Evolutionary conservation across 2,113 vertebrate genomes (phyloP), one percentile per base, ranked within the genome.

Genomic region (Paramormyrops kingsleyae): DNA sequence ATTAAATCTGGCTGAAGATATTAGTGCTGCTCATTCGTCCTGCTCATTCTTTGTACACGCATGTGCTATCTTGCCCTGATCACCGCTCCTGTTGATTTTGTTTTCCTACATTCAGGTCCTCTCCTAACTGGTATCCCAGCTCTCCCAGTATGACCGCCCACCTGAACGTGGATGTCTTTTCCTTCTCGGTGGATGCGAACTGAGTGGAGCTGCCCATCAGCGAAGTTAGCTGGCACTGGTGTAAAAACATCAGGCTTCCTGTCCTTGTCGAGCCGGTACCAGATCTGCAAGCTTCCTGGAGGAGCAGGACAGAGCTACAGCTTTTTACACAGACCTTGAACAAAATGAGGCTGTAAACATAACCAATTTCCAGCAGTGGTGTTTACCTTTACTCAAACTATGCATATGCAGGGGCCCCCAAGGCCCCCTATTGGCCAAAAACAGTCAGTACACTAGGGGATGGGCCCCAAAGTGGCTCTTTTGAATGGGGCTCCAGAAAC

Each of bases 211-310:
- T 95, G 96, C 44, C 96, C 95, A 49, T 99, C 97, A 66, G 98
- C 98, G 93, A 99, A 94, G 93, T 96, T 99, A 49, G 94, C 94
- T 83, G 91, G 94, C 42, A 95, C 92, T 2, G 97, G 96, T 80
- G 95, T 96, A 93, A 98, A 98, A 90, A 98, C 94, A 50, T 97
- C 97, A 0, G 94, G 95, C 53, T 95, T 96, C 90, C 95, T 95
- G 92, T 97, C 97, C 0, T 93, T 94, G 93, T 96, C 96, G 6
- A 98, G 94, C 88, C 94, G 97, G 92, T 98, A 99, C 93, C 97
- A 97, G 91, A 99, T 97, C 93, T 99, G 98, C 93, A 99, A 96
- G 92, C 97, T 99, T 95, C 99, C 99, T 99, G 92, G 93, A 91
- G 50, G 91, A 93, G 70, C n/a, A 88, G 77, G 56, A 27, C 50